A percentile compares a stretch with the other conserved stretches of the same genome.
Evolutionary conservation across 2,113 vertebrate species (phyloP).

Genomic region (Lampris incognitus): DNA sequence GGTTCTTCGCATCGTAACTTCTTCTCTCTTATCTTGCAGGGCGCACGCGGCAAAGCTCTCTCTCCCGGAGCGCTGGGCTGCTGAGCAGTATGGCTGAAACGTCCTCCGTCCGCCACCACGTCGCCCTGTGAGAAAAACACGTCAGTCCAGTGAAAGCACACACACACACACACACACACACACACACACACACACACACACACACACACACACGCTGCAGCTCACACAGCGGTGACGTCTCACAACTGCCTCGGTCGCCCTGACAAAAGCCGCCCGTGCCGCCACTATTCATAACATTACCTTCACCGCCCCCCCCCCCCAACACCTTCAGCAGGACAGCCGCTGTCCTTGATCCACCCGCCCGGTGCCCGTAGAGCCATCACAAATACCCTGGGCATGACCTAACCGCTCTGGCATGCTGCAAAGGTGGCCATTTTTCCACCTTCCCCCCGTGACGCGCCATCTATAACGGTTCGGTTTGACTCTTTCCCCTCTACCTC

Average conservation of each 20-base stretch:
- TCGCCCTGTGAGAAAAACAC: slow-evolving; percentile 33
- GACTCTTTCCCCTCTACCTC: too few relatives aligned
- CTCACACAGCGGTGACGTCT: neutral
- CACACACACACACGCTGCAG: neutral
- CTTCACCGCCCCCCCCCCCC: too few relatives aligned
- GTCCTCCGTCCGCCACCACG: slow-evolving; percentile 34
- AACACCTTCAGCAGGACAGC: too few relatives aligned
- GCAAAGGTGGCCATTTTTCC: too few relatives aligned
- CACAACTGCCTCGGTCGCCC: slow-evolving; percentile 19
- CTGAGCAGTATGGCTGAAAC: slow-evolving; percentile 33
- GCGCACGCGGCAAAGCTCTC: slow-evolving; percentile 37
- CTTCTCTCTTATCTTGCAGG: slow-evolving; percentile 53
- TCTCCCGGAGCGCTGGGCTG: slow-evolving; percentile 15
- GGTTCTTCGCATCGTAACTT: neutral
- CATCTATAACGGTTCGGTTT: too few relatives aligned
- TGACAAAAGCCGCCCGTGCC: neutral
- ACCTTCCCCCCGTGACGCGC: too few relatives aligned
- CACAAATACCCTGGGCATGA: too few relatives aligned
- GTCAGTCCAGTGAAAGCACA: slow-evolving; percentile 1
- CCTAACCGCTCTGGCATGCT: too few relatives aligned
- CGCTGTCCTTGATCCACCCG: too few relatives aligned
- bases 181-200: neutral
- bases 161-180: neutral
- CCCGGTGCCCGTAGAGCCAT: too few relatives aligned
- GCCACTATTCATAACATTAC: slow-evolving; percentile 2